Evolutionary conservation across 2,113 vertebrate genomes (phyloP), one percentile per base, ranked within the genome.

Genomic region (Caranx ignobilis): DNA sequence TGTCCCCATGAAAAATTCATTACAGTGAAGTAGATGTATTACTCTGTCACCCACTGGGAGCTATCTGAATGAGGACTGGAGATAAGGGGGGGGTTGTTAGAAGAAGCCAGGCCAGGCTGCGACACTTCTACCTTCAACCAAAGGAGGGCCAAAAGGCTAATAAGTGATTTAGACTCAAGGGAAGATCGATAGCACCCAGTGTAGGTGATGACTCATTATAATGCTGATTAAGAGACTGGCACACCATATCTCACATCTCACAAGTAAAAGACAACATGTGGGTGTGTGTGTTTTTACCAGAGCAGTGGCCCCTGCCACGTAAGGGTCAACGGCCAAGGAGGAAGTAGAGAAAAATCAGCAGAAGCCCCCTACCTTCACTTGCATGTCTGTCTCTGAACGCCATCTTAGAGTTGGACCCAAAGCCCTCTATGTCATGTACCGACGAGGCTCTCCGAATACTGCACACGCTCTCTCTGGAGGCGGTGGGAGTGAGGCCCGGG

Each of bases 361-460:
- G 39, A 10, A 41, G 39, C 8, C 39, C 10, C 89, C 19, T 97
- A 99, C 98, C 98, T 99, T 99, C 98, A 19, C 98, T 99, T 85
- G 97, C 96, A 0, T 99, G 98, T 39, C 98, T 95, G 84, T 97
- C 98, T 91, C 98, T 96, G 94, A 98, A 99, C 66, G 92, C 69
- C 69, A 81, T 88, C 92, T 97, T 97, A 82, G 95, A 94, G 48
- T 97, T 96, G 79, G 95, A 72, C 41, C 88, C 94, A 85, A 97
- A 97, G 79, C 96, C 96, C 93, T 99, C 97, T 62, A 99, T 96
- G 86, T 99, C 96, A 2, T 99, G 97, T 15, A 97, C 96, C 0
- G 98, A 99, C 62, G 98, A 99, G 0, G 97, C 97, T 83, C 97
- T 95, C 45, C 97, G 95, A 67, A 99, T 95, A 11, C 96, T 97